These are phyloP conservation scores for Potamarius usumacintae DNA, from an alignment of 2,113 vertebrate genomes.

Conservation along the genomic window DNA sequence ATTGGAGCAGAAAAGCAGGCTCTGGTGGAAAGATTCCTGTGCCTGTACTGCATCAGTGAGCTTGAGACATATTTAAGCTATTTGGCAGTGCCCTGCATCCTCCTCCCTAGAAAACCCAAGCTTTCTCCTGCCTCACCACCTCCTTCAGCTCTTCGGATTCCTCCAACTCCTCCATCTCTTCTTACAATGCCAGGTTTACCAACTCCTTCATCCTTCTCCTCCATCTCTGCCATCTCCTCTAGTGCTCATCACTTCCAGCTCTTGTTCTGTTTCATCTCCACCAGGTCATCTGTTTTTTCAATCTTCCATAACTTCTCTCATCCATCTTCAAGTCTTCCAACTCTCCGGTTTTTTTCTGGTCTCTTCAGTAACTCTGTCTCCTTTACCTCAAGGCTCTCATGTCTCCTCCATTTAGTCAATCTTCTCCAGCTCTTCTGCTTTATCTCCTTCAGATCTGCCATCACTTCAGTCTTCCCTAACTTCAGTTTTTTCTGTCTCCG, in stretches of 20 bases:
- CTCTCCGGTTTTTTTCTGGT: neutral
- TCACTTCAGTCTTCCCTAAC: neutral
- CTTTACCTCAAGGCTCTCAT: neutral
- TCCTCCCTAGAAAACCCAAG: conserved; percentile 2
- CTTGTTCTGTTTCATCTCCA: neutral
- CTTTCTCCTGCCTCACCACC: neutral
- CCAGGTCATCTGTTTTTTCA: neutral
- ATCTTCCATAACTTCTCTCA: neutral
- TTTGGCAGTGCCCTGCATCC: neutral
- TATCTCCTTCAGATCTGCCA: neutral
- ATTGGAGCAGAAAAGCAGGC: neutral
- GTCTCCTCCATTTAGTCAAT: neutral
- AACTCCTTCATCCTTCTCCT: neutral
- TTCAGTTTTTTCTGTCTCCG: neutral
- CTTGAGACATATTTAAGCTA: conserved; percentile 17
- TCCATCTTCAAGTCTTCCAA: neutral
- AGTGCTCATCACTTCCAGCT: neutral
- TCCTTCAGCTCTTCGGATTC: neutral
- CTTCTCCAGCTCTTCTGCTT: neutral
- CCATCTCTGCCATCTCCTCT: neutral
- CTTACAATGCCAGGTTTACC: neutral
- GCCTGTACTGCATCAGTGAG: conserved; percentile 29
- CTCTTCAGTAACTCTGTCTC: neutral
- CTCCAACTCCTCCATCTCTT: neutral
- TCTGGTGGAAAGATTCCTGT: conserved; percentile 1